These are phyloP conservation scores for Conomelus anceps DNA, from an alignment of 2,888 invertebrate genomes.

Conservation along the genomic window DNA sequence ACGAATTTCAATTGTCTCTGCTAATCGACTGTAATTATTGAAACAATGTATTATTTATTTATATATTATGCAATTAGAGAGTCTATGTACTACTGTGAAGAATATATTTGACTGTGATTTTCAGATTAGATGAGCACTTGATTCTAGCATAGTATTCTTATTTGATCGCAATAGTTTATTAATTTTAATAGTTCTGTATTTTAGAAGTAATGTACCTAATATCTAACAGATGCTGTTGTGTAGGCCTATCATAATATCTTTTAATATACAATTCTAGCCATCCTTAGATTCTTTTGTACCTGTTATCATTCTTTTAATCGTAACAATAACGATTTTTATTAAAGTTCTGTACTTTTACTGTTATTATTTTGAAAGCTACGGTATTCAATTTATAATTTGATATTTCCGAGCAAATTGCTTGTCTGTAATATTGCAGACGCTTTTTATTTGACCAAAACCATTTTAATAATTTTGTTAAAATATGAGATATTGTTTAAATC, in stretches of 20 bases:
- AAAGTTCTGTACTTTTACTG: background rate
- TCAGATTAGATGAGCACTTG: background rate
- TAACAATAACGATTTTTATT: background rate
- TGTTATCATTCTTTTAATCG: background rate
- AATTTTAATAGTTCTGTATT: background rate
- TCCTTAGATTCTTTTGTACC: background rate
- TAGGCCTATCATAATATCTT: background rate
- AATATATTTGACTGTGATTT: background rate
- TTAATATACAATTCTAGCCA: background rate
- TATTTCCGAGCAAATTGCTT: background rate
- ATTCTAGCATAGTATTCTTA: background rate
- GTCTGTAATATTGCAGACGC: background rate
- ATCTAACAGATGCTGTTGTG: background rate
- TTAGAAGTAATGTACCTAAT: background rate
- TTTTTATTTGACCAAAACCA: background rate
- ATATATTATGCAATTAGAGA: background rate
- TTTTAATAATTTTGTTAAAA: background rate
- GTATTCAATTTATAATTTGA: background rate
- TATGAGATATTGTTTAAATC: background rate
- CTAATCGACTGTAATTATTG: background rate
- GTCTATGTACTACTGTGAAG: background rate
- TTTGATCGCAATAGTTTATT: background rate
- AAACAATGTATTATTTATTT: background rate
- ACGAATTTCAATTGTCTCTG: background rate
- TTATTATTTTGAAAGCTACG: too few relatives aligned